A percentile compares a stretch with the other conserved stretches of the same genome.
phyloP scores from a whole-genome alignment of 2,797 vertebrate species.

The Adelosebastes latens region DNA sequence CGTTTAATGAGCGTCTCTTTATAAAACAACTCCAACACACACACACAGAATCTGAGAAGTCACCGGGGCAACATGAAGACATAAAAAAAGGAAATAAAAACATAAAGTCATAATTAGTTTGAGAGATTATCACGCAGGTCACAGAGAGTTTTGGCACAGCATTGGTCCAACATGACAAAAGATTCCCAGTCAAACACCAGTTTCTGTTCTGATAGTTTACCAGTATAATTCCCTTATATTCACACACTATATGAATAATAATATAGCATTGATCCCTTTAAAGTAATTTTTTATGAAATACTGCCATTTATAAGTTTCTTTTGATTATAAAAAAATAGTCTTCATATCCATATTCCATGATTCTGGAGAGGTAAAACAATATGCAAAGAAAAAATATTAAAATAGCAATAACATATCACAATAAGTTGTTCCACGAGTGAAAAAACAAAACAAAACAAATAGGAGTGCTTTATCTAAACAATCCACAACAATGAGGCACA shows the following conservation, averaged over 20 bases:
- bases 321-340: background rate
- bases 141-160: background rate
- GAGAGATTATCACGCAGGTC: background rate
- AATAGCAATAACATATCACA: background rate
- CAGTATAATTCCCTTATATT: background rate
- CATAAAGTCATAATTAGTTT: background rate
- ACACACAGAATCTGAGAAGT: background rate
- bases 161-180: too few species aligned
- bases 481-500: background rate
- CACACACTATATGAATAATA: background rate
- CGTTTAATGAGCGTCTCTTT: conserved; percentile 7
- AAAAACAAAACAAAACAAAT: background rate
- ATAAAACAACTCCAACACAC: background rate
- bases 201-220: background rate
- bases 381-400: background rate
- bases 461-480: background rate
- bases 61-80: background rate
- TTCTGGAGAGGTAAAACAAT: background rate
- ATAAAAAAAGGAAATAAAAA: background rate
- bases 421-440: background rate
- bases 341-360: background rate
- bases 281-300: background rate
- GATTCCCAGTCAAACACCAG: too few species aligned
- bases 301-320: background rate
- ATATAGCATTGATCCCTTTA: background rate